Evolutionary conservation across 2,113 vertebrate species (phyloP), one percentile per base, ranked within the genome.

Genomic region (Ochotona princeps): DNA sequence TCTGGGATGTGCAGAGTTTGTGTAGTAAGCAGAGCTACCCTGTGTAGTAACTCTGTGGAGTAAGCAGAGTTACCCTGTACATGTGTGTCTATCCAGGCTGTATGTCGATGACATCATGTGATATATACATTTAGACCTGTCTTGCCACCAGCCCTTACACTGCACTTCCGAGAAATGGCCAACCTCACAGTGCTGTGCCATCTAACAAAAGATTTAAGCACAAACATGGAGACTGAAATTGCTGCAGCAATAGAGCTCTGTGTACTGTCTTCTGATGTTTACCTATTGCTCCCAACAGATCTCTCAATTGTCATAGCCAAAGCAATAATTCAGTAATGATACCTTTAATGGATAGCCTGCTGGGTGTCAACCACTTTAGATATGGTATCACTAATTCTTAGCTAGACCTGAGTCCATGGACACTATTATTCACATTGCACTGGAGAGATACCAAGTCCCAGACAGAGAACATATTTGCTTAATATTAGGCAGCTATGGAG

Each of bases 271-370:
- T 51, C 32, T 72, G 28, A 60, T 63, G 8, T 89, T 82, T 92
- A 5, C 28, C n/a, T 89, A 8, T 75, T 80, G 57, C 13, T 38
- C 25, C 66, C 70, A 20, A 82, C 26, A 44, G n/a, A 65, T 82
- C 63, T 91, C 15, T 79, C 44, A 76, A 44, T 65, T 30, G 32
- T 75, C 85, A 35, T 78, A 70, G 57, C 26, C 63, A 47, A 90
- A 26, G 60, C 51, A 30, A 75, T 94, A 67, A 54, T 4, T 25
- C 14, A 83, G 28, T 35, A 81, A 78, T 51, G n/a, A 28, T 70
- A 67, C 6, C 13, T 87, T 90, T 92, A 73, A 83, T 20, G 88
- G 51, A 94, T 28, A 83, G n/a, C 54, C 38, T 73, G 30, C 44
- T 95, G 92, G 78, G n/a, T 83, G 83, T 26, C 2, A 1, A 44